Base-by-base conservation (phyloP, 2,113 vertebrate species). In the Drymodes brunneopygia region DNA sequence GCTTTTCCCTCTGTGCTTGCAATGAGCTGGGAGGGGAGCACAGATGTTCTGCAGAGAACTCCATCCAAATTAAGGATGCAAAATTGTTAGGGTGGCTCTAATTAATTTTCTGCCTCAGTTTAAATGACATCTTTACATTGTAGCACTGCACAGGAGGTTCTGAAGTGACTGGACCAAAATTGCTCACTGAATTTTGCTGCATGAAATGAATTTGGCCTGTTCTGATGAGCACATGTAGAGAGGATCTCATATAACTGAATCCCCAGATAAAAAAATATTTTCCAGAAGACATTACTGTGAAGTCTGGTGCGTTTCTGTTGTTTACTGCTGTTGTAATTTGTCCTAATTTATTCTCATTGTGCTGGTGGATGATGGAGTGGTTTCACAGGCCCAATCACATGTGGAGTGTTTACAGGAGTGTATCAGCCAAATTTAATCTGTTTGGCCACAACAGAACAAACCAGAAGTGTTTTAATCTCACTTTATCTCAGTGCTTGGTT, bases 11-110 rank as follows among this genome's bases (percentile, higher is more conserved):
- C 72, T 9, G 18, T 9, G 56, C 45, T 86, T 57, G 44, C 84
- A 91, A 77, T 91, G 81, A 94, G 44, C 88, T 92, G 88, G 85
- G 81, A 96, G 87, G 84, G 87, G 60, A 96, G 81, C 89, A 92
- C 95, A 96, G 91, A 94, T 96, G 95, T 95, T 96, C 89, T 67
- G 54, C 72, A 84, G 73, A 93, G 77, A 90, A 56, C 54, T 73
- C 65, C 48, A 42, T 74, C 51, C 65, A 90, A 95, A 83, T 81
- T 62, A 45, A 91, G 79, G 79, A 86, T 45, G 69, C 18, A 21
- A 50, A 96, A 94, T 88, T 60, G 65, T 92, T 92, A 45, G 75
- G 47, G 53, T 86, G 86, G 71, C 61, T 95, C 58, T 93, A 94
- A 96, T 95, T 93, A 88, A 96, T 95, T 94, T 92, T 89, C 57